Conservation (phyloP, 2,888 invertebrate genomes). For the Elysia crispata region DNA sequence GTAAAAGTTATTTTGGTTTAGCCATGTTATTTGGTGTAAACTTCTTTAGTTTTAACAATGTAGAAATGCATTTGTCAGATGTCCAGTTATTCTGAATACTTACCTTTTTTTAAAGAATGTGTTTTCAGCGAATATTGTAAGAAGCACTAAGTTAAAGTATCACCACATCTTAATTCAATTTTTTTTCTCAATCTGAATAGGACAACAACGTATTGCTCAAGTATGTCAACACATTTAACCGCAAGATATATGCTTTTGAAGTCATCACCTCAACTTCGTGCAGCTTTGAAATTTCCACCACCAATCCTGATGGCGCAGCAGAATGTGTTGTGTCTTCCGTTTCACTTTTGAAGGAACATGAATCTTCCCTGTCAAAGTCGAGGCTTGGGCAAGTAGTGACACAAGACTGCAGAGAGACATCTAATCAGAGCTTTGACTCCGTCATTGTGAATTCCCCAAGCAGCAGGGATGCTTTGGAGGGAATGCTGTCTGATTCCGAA, state of each 20-base stretch:
- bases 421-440: conserved; percentile 47
- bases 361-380: conserved; percentile 18
- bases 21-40: no score
- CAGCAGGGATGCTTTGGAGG: conserved; percentile 44
- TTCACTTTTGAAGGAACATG: conserved; percentile 19
- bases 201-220: conserved; percentile 80
- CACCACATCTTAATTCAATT: not conserved
- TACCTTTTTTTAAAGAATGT: not conserved
- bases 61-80: not conserved
- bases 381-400: conserved; percentile 13
- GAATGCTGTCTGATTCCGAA: conserved; percentile 43
- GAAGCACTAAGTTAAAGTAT: no score
- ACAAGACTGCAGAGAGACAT: conserved; percentile 33
- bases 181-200: conserved; percentile 67
- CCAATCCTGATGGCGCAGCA: not conserved
- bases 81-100: not conserved
- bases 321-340: conserved; percentile 15
- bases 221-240: conserved; percentile 79
- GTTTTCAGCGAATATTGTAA: not conserved
- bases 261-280: conserved; percentile 57
- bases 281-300: not conserved
- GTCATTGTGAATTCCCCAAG: conserved; percentile 45
- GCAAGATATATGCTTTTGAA: conserved; percentile 76
- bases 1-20: no score
- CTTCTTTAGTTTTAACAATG: no score